phyloP scores from a whole-genome alignment of 1,140 invertebrate genomes.

The Linepithema humile region DNA sequence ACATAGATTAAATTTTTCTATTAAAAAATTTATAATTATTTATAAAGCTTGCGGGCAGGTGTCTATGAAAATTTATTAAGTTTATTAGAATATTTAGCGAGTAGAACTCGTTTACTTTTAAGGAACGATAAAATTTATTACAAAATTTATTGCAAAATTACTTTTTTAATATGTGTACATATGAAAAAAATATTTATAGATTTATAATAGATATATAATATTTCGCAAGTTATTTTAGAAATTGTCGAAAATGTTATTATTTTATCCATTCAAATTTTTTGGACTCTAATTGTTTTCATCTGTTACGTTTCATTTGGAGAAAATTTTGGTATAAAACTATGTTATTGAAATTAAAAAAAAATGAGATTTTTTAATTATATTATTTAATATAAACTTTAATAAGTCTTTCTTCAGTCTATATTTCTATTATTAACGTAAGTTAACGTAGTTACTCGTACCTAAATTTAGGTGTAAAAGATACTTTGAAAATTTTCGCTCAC shows the following conservation, averaged over 20 bases:
- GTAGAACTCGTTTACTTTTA: slow-evolving; percentile 20
- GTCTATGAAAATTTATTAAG: slow-evolving; percentile 17
- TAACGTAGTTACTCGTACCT: slow-evolving; percentile 26
- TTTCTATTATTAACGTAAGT: not conserved
- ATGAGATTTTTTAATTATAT: not conserved
- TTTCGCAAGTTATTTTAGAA: slow-evolving; percentile 20
- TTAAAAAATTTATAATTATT: slow-evolving; percentile 25
- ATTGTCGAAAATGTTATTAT: slow-evolving; percentile 14
- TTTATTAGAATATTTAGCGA: slow-evolving; percentile 31
- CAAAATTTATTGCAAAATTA: slow-evolving; percentile 35
- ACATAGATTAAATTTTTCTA: not conserved
- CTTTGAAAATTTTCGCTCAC: slow-evolving; percentile 14
- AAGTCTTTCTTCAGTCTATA: too few relatives aligned
- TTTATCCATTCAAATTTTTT: slow-evolving; percentile 8
- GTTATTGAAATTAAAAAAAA: not conserved
- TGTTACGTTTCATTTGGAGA: not conserved
- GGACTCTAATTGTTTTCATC: not conserved
- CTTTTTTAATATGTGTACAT: not conserved
- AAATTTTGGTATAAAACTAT: not conserved
- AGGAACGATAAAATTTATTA: slow-evolving; percentile 21
- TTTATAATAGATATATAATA: slow-evolving; percentile 1
- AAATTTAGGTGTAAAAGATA: slow-evolving; percentile 25
- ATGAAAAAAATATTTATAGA: not conserved
- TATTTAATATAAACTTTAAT: not conserved
- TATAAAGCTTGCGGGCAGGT: slow-evolving; percentile 50